Evolutionary conservation across 2,797 vertebrate species (phyloP).

Genomic region (Sebastes kiyomatsui): DNA sequence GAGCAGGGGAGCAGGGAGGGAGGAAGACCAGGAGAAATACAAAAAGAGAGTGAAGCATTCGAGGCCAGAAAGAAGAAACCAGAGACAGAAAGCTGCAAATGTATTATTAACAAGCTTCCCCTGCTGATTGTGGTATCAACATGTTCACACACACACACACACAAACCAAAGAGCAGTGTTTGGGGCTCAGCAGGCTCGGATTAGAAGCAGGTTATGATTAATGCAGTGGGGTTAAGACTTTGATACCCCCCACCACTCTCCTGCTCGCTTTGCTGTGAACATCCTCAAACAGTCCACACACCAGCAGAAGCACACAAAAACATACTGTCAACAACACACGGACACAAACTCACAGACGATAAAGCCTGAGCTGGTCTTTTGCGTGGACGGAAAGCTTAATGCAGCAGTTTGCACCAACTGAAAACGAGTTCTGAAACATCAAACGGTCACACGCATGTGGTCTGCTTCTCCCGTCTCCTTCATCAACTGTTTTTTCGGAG

Average conservation of each 20-base stretch:
- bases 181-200: conserved; percentile 71
- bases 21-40: neutral
- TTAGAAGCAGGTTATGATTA: conserved; percentile 84
- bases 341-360: conserved; percentile 22
- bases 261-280: conserved; percentile 48
- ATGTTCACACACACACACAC: conserved; percentile 7
- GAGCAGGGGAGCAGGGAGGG: neutral
- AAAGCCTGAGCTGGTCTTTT: conserved; percentile 15
- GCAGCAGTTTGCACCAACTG: conserved; percentile 8
- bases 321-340: conserved; percentile 3
- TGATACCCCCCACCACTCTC: conserved; percentile 73
- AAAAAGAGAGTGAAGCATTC: conserved; percentile 25
- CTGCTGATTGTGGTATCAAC: conserved; percentile 62
- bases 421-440: conserved; percentile 45
- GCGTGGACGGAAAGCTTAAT: conserved; percentile 22
- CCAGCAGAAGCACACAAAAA: conserved; percentile 23
- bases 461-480: conserved; percentile 31
- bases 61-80: conserved; percentile 25
- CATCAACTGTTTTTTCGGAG: conserved; percentile 33
- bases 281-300: conserved; percentile 36
- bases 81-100: conserved; percentile 55
- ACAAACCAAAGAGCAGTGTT: conserved; percentile 57
- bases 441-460: conserved; percentile 40
- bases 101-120: conserved; percentile 75
- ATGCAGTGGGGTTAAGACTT: conserved; percentile 83